Percentiles rank a stretch among this genome's conserved stretches.
These are phyloP conservation scores for Mastomys coucha DNA, from an alignment of 2,113 vertebrate genomes.

Conservation along the genomic window DNA sequence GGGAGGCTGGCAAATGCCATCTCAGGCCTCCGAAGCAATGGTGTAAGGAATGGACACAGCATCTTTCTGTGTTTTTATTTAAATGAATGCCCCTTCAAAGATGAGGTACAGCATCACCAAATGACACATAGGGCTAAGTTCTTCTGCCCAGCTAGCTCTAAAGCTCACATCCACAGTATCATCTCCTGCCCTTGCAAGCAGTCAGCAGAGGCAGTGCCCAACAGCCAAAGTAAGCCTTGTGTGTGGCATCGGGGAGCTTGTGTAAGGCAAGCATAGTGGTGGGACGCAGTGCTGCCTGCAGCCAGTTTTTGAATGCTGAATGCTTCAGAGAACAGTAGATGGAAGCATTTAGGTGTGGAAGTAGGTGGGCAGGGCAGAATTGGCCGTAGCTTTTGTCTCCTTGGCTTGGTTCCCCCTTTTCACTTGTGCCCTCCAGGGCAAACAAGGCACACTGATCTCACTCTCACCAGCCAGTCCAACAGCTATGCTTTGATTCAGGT, in stretches of 20 bases:
- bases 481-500: not conserved
- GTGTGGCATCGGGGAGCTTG: not conserved
- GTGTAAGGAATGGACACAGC: not conserved
- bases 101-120: not conserved
- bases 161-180: not conserved
- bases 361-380: not conserved
- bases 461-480: not conserved
- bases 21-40: not conserved
- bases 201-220: not conserved
- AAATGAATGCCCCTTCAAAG: not conserved
- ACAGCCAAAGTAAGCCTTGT: not conserved
- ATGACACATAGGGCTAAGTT: not conserved
- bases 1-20: not conserved
- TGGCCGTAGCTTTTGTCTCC: not conserved
- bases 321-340: not conserved
- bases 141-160: not conserved
- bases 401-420: not conserved
- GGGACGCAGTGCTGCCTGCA: not conserved
- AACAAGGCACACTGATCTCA: too few relatives aligned
- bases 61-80: not conserved
- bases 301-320: not conserved
- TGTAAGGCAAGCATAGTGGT: too few relatives aligned
- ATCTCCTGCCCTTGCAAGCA: not conserved
- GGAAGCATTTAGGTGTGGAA: not conserved
- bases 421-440: not conserved